Conservation (phyloP, 2,888 invertebrate species). For the Acrobasis consociella region DNA sequence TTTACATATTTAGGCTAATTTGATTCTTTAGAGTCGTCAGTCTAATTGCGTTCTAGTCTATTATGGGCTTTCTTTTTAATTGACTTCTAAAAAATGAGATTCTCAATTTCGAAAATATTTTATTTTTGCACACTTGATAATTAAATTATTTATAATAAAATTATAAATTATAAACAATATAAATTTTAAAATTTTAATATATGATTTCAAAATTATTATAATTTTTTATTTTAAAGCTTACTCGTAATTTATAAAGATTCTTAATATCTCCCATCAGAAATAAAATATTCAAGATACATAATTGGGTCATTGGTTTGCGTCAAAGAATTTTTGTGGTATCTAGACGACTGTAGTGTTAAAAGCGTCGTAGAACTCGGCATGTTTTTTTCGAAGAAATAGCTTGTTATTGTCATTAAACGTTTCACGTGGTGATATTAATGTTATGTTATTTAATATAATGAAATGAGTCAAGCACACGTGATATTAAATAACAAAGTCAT, state of each 20-base stretch:
- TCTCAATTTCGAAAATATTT: neutral
- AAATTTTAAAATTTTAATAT: no score
- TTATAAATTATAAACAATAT: no score
- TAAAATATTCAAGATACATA: no score
- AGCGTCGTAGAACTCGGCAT: no score
- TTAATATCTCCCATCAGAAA: no score
- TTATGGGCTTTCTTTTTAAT: conserved; percentile 8
- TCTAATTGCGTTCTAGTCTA: conserved; percentile 19
- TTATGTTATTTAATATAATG: conserved; percentile 6
- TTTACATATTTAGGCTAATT: conserved; percentile 23
- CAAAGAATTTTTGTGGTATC: no score
- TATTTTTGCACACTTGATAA: neutral
- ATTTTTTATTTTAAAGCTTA: no score
- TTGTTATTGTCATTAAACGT: neutral
- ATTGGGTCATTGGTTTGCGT: no score
- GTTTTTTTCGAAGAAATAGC: no score
- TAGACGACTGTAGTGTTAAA: no score
- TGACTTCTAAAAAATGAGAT: neutral
- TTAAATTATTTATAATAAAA: no score
- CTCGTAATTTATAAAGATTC: no score
- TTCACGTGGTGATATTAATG: conserved; percentile 12
- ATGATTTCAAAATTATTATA: neutral
- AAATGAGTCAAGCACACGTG: conserved; percentile 23
- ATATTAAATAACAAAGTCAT: conserved; percentile 19
- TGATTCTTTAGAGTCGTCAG: conserved; percentile 17